These are phyloP conservation scores for Pungitius pungitius DNA, from an alignment of 2,113 vertebrate genomes.

Conservation along the genomic window DNA sequence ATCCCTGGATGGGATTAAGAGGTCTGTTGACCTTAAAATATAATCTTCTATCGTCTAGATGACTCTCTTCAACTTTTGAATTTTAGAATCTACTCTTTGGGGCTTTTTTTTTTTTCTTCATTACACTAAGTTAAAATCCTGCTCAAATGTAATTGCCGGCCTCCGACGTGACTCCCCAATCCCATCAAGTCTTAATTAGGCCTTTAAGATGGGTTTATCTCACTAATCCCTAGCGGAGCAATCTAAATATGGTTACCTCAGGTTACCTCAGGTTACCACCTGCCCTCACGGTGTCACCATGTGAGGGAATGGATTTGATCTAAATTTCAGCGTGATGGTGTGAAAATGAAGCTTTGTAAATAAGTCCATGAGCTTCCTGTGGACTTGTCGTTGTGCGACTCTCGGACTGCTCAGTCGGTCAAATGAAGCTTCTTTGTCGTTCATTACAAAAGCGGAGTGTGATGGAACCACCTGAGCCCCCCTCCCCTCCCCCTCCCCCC, in stretches of 20 bases:
- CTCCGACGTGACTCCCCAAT: constrained; percentile 75
- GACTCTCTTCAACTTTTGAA: constrained; percentile 8
- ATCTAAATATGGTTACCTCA: constrained; percentile 70
- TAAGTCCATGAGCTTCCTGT: background rate
- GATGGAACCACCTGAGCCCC: background rate
- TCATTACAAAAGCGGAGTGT: constrained; percentile 14
- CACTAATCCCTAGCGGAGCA: constrained; percentile 69
- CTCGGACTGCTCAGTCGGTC: constrained; percentile 11
- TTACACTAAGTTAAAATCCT: constrained; percentile 62
- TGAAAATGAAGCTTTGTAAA: background rate
- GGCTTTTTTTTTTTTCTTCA: constrained; percentile 23
- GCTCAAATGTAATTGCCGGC: constrained; percentile 76
- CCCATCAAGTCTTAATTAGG: constrained; percentile 78
- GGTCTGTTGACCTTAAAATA: background rate
- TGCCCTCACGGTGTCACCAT: background rate
- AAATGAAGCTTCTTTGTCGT: background rate
- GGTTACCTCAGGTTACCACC: constrained; percentile 55
- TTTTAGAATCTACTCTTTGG: constrained; percentile 11
- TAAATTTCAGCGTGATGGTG: background rate
- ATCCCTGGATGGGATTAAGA: background rate
- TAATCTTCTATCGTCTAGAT: background rate
- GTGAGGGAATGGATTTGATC: constrained; percentile 18
- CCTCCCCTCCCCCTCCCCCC: no score
- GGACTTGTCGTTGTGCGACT: background rate
- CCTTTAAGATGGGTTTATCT: constrained; percentile 74